Base-by-base conservation (phyloP, 2,113 vertebrate genomes). In the Nothoprocta perdicaria region DNA sequence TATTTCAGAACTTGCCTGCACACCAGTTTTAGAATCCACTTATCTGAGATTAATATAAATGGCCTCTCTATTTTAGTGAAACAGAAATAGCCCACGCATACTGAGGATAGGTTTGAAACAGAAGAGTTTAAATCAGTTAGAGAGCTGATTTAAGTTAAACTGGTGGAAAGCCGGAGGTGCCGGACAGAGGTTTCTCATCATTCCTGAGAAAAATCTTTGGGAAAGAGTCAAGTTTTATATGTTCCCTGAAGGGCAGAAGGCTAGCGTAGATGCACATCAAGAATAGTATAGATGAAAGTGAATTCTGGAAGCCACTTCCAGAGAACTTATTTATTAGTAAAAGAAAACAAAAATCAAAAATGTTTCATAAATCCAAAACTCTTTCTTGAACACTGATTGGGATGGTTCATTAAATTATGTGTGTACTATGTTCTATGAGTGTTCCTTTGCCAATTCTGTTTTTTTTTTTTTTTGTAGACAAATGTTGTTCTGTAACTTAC, bases 311-410 rank as follows among this genome's bases (percentile, higher is more conserved):
- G 61, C 5, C 46, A 83, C 19, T 86, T 94, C 23, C 69, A 86
- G 38, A 53, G 38, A 81, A 86, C 61, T 80, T 89, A 26, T 88
- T 92, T 90, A 88, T 77, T 85, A 63, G 43, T 88, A 89, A 92
- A 86, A 85, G 15, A 57, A 76, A 66, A 63, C 35, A 21, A 11
- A 66, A 74, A 82, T 27, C 31, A 43, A 40, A 84, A 69, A 67
- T 63, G 55, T 31, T 80, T 66, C 67, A 35, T 15, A 89, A 93
- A 88, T 75, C 29, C 43, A 88, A 77, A 72, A 61, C n/a, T 35
- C 52, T 67, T 80, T 72, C 50, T 29, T 61, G 26, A 76, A 45
- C 77, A 60, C 68, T 63, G 45, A 78, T 38, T 78, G 65, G 63
- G 35, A 90, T 65, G 19, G 89, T 41, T 89, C 52, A 58, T 79